Base-by-base conservation (phyloP, 2,888 invertebrate genomes). In the Lepidochrysops patricia region DNA sequence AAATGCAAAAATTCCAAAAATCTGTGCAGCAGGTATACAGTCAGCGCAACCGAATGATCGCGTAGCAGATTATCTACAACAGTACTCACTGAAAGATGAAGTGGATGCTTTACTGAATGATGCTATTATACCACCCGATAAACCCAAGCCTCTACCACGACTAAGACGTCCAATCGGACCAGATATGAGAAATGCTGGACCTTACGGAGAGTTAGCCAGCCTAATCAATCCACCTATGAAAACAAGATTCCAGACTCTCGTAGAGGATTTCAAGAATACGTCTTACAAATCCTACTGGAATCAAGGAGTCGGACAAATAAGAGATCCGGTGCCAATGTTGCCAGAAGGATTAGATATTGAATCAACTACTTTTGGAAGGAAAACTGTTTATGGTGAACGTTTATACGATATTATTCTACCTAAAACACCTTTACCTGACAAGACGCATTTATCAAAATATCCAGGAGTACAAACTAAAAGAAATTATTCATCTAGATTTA, bases 361-460 rank as follows among this genome's bases (percentile, higher is more conserved):
- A 4, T 68, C 66, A 0, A 84, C 80, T 0, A 84, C 80, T 5
- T 87, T 79, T 68, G 88, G 87, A 0, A 83, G 73, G 64, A 73
- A 75, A 63, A 78, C 76, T 1, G 57, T 67, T 5, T 70, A 63
- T 61, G 71, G 77, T 61, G 81, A 75, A 15, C 66, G 75, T 3
- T 66, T 86, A 1, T 88, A 87, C 64, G 86, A 89, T 62, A 68
- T 86, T 43, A 74, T 80, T 5, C 81, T 84, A 81, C 87, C 87
- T 1, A 84, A 79, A 68, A 67, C 67, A 1, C 79, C 84, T 4
- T 61, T 68, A 23, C 73, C 76, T 13, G 83, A 82, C 63, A 79
- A 77, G 60, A 82, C 80, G 3, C 80, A 77, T 1, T 60, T 26
- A 12, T 67, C 68, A 1, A 79, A 80, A 62, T 58, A 66, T 34